Conservation (phyloP, 1,140 invertebrate species). For the Leptoteleia sp. region DNA sequence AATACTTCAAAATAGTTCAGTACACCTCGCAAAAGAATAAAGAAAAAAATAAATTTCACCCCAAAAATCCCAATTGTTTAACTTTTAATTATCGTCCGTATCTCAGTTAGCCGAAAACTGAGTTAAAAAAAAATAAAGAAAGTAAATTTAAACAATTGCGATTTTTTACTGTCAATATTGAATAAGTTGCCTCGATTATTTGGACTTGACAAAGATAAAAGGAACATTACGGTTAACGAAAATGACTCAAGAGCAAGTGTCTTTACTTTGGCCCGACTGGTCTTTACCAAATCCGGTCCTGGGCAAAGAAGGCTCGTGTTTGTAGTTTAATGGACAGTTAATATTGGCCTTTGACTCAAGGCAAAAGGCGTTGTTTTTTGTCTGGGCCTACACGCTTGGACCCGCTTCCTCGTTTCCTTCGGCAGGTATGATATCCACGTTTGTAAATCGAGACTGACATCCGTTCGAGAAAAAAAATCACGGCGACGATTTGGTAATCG, state of each 20-base stretch:
- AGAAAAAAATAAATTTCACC: too few relatives aligned
- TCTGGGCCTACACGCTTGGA: slow-evolving; percentile 41
- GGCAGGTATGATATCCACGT: slow-evolving; percentile 56
- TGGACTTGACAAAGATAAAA: too few relatives aligned
- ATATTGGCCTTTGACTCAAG: slow-evolving; percentile 55
- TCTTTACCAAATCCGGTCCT: slow-evolving; percentile 45
- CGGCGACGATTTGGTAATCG: slow-evolving; percentile 55
- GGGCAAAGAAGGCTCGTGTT: slow-evolving; percentile 41
- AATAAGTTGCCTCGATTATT: too few relatives aligned
- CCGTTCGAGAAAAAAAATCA: slow-evolving; percentile 35
- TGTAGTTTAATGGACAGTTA: slow-evolving; percentile 61
- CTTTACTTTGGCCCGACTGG: slow-evolving; percentile 27
- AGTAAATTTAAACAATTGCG: too few relatives aligned
- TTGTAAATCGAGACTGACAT: slow-evolving; percentile 53
- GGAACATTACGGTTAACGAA: too few relatives aligned
- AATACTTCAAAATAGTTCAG: too few relatives aligned
- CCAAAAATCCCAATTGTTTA: too few relatives aligned
- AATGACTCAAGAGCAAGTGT: slow-evolving; percentile 20
- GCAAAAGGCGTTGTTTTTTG: slow-evolving; percentile 47
- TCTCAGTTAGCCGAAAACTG: too few relatives aligned
- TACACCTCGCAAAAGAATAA: too few relatives aligned
- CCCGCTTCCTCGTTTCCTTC: slow-evolving; percentile 46
- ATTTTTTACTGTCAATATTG: too few relatives aligned
- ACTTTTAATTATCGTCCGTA: too few relatives aligned
- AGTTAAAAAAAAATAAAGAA: too few relatives aligned